Conservation (phyloP, 1,140 invertebrate species). For the Epicauta chinensis region DNA sequence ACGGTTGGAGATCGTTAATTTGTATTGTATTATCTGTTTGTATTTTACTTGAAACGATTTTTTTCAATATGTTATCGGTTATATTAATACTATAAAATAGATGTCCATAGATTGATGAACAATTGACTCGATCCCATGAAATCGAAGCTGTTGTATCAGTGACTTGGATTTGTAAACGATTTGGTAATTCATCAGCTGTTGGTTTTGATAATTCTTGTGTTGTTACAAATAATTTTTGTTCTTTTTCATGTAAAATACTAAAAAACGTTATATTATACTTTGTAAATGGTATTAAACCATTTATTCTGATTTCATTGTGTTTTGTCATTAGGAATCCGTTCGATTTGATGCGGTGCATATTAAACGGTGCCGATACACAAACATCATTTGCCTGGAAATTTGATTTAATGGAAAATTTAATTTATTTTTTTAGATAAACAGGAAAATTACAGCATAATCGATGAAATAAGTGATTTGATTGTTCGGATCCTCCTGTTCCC, state of each 20-base stretch:
- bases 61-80: constrained; percentile 4
- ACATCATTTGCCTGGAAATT: constrained; percentile 26
- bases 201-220: constrained; percentile 27
- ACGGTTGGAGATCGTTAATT: constrained; percentile 24
- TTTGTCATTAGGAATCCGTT: constrained; percentile 31
- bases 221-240: constrained; percentile 15
- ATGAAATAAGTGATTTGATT: constrained; percentile 31
- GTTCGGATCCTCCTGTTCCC: constrained; percentile 24
- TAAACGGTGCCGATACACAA: constrained; percentile 17
- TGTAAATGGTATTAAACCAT: constrained; percentile 26
- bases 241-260: constrained; percentile 26
- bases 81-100: constrained; percentile 26
- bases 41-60: constrained; percentile 1
- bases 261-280: constrained; percentile 29
- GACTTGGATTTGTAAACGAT: constrained; percentile 21
- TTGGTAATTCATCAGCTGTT: constrained; percentile 24
- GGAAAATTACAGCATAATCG: constrained; percentile 23
- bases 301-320: constrained; percentile 24
- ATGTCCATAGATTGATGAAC: constrained; percentile 21
- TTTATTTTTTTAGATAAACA: background rate
- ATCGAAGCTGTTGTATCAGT: constrained; percentile 18
- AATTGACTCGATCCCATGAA: constrained; percentile 29
- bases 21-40: constrained; percentile 17
- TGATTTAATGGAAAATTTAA: background rate
- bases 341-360: constrained; percentile 21